Evolutionary conservation across 2,888 invertebrate species (phyloP).

Genomic region (Epinotia bilunana): DNA sequence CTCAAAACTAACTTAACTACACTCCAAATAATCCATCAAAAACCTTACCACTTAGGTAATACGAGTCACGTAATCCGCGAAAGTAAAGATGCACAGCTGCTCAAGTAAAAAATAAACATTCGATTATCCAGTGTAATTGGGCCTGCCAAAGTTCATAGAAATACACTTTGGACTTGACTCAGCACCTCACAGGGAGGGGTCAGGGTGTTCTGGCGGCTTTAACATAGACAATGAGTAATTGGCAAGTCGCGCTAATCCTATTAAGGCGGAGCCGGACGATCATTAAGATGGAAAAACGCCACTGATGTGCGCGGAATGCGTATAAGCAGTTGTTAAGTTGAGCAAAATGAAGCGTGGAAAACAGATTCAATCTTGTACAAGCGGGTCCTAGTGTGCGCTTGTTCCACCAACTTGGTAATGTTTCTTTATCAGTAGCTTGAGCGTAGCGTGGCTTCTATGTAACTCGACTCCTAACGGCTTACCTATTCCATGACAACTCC

Average conservation of each 20-base stretch:
- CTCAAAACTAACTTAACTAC: not conserved
- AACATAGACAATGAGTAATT: constrained; percentile 42
- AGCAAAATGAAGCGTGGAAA: constrained; percentile 22
- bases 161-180: constrained; percentile 18
- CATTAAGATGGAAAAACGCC: constrained; percentile 34
- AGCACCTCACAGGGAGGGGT: constrained; percentile 10
- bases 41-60: constrained; percentile 12
- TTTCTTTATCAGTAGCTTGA: no score
- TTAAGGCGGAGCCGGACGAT: constrained; percentile 28
- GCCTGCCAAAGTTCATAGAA: constrained; percentile 36
- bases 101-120: constrained; percentile 35
- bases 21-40: not conserved
- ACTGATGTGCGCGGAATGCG: constrained; percentile 36
- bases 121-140: constrained; percentile 27
- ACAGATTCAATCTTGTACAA: not conserved
- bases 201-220: constrained; percentile 17
- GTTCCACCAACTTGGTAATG: not conserved
- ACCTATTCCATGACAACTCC: no score
- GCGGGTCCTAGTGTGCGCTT: no score
- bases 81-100: constrained; percentile 18
- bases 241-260: constrained; percentile 31
- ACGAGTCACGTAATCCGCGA: constrained; percentile 2
- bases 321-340: constrained; percentile 25
- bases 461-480: no score
- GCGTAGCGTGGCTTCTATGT: no score